Percentiles rank a stretch among this genome's conserved stretches.
Evolutionary conservation across 2,113 vertebrate species (phyloP).

Genomic region (Rhabdornis inornatus): DNA sequence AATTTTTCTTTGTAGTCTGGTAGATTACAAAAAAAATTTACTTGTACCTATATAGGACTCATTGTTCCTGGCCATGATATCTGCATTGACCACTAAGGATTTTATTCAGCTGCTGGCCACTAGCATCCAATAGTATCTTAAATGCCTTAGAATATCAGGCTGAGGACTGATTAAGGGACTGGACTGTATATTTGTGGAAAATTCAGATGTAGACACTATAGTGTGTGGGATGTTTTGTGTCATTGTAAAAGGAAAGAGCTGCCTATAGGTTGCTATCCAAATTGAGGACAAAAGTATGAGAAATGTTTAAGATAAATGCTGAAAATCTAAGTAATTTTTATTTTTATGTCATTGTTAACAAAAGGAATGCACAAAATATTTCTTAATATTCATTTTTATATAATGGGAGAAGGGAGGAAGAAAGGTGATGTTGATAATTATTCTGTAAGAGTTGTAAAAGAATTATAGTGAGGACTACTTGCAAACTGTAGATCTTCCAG

Average conservation of each 20-base stretch:
- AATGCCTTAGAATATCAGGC: neutral
- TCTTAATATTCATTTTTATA: neutral
- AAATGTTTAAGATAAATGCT: neutral
- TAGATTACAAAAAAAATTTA: neutral
- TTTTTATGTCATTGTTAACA: neutral
- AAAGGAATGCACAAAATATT: neutral
- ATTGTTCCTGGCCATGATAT: neutral
- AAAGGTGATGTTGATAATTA: neutral
- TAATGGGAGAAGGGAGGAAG: neutral
- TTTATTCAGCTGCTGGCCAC: neutral
- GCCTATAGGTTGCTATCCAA: rapidly evolving
- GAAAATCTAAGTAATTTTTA: neutral
- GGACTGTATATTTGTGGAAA: neutral
- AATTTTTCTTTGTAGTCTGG: neutral
- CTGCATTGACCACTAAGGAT: neutral
- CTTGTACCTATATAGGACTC: neutral
- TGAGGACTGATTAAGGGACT: neutral
- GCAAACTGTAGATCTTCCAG: neutral
- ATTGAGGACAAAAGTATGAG: neutral
- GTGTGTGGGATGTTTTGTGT: neutral
- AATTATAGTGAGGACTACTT: neutral
- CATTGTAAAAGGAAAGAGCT: neutral
- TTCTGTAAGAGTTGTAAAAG: neutral
- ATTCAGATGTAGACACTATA: neutral
- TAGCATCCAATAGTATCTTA: neutral